Base-by-base conservation (phyloP, 2,888 invertebrate genomes). In the Byasa hedistus region DNA sequence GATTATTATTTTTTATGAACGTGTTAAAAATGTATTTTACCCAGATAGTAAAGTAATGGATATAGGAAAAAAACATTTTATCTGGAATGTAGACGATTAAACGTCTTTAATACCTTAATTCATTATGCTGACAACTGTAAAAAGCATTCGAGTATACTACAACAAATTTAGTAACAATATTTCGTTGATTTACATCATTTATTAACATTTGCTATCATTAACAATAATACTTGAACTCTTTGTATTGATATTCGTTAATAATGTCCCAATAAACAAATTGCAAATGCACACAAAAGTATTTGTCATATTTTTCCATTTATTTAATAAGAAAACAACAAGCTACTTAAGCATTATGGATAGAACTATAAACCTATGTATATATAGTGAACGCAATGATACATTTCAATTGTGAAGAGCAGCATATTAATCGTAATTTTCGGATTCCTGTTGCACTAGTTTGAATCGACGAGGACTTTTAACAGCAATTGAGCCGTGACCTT, bases 401-500 rank as follows among this genome's bases (percentile, higher is more conserved):
- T 39, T 39, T 15, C 39, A 12, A 3, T 12, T 39, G 12, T 39
- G 15, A 12, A 62, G 63, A 61, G 64, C 60, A 44, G 61, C 65
- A 57, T 44, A 17, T 84, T 96, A 97, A 85, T 97, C 97, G 82
- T 96, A 97, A 72, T 95, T 97, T 87, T 97, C 96, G 15, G 97
- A 97, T 87, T 97, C 97, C 82, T 97, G 97, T 82, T 97, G 97
- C 44, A 97, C 97, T 69, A 97, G 92, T 83, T 97, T 97, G 91
- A 96, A 97, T 71, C 97, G 94, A 65, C 97, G 93, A 24, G 97
- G 97, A 72, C 96, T 97, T 87, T 97, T 97, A 65, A 96, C 95
- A 23, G 94, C 93, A 81, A 96, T 94, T 5, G 96, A 96, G 48
- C 96, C 96, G 80, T 96, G 96, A 0, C 95, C 95, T 66, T 95